These are phyloP conservation scores for Thalassoma bifasciatum DNA, from an alignment of 2,113 vertebrate genomes.

Conservation along the genomic window DNA sequence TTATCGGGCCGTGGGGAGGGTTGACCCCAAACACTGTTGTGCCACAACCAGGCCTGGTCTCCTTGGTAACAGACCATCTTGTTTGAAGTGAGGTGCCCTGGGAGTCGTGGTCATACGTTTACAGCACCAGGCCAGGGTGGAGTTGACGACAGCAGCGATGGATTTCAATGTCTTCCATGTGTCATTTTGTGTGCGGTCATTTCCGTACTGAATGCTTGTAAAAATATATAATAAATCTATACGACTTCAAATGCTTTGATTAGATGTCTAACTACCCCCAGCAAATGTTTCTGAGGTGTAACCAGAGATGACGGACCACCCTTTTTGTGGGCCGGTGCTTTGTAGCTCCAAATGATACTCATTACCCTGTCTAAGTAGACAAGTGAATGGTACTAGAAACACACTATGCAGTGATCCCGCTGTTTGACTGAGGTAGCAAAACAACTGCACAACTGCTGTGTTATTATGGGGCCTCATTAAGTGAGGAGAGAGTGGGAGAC, in stretches of 20 bases:
- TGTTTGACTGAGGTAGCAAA: constrained; percentile 87
- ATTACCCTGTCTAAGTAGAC: constrained; percentile 86
- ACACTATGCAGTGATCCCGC: constrained; percentile 81
- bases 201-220: constrained; percentile 21
- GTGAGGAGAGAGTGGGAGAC: constrained; percentile 82
- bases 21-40: constrained; percentile 79
- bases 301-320: constrained; percentile 78
- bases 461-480: constrained; percentile 88
- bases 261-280: constrained; percentile 58
- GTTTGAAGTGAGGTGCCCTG: constrained; percentile 75
- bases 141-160: constrained; percentile 48
- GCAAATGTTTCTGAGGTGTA: constrained; percentile 71
- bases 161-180: constrained; percentile 49
- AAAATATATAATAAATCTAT: constrained; percentile 53
- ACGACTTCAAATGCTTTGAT: constrained; percentile 63
- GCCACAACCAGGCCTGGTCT: constrained; percentile 75
- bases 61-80: constrained; percentile 83
- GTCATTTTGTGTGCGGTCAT: constrained; percentile 29
- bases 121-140: constrained; percentile 41
- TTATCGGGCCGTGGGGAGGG: constrained; percentile 77
- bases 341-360: constrained; percentile 85
- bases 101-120: constrained; percentile 66
- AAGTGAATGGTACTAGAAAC: constrained; percentile 83
- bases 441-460: constrained; percentile 86
- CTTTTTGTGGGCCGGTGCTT: constrained; percentile 78